Base-by-base conservation (phyloP, 2,888 invertebrate species). In the Eristalis arbustorum region DNA sequence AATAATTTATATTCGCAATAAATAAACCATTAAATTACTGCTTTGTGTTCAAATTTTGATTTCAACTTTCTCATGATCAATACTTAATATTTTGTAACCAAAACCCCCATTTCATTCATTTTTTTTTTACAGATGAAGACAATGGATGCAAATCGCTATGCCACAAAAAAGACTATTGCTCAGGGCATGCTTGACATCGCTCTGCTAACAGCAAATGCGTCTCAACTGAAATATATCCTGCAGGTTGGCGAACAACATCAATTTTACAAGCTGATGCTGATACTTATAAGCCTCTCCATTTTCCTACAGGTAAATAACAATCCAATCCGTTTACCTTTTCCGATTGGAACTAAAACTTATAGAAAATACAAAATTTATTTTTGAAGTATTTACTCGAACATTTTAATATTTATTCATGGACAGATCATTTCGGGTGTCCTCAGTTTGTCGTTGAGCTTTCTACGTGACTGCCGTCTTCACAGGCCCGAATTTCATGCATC, bases 181-280 rank as follows among this genome's bases (percentile, higher is more conserved):
- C 98, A 98, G 94, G 97, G 98, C 4, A 96, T 98, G 95, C 94
- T 98, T 89, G 97, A 98, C 92, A 97, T 98, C 79, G 97, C 98
- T 0, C 93, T 98, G 88, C 93, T 98, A 69, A 97, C 97, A 1
- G 97, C 97, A 0, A 98, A 98, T 91, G 97, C 97, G 3, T 97
- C 97, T 0, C 98, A 98, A 91, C 93, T 98, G 49, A 97, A 97
- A 92, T 97, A 97, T 90, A 96, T 98, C 37, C 94, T 98, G 0
- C 96, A 96, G 94, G 96, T 96, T 49, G 97, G 97, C 5, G 95
- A 96, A 59, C 95, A 96, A 90, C 97, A 98, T 92, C 96, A 97
- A 92, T 98, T 98, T 93, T 98, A 97, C 92, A 95, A 95, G 59
- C 93, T 97, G 49, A 96, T 98, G 94, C 93, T 98, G 14, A 95